Conservation (phyloP, 2,113 vertebrate genomes). For the Phoxinus phoxinus region DNA sequence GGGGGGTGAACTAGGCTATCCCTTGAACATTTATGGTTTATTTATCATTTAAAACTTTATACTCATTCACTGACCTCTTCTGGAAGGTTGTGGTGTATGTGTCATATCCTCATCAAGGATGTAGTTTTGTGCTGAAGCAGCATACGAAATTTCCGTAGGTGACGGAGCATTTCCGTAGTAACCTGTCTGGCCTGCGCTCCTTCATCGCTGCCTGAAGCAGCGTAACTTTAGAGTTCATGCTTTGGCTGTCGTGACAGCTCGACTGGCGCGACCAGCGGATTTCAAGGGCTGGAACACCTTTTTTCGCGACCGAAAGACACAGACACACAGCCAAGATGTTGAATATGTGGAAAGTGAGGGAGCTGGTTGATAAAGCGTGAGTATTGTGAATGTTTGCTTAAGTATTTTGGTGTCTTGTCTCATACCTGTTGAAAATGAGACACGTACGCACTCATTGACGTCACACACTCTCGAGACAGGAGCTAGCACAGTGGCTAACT, state of each 20-base stretch:
- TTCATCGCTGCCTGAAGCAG: conserved; percentile 66
- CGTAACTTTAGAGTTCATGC: conserved; percentile 75
- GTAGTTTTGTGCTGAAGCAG: conserved; percentile 29
- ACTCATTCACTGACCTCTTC: background rate
- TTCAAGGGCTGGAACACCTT: conserved; percentile 63
- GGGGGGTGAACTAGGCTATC: no score
- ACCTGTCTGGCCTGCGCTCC: conserved; percentile 66
- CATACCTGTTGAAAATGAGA: conserved; percentile 78
- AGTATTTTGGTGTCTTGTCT: conserved; percentile 32
- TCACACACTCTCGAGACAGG: conserved; percentile 73
- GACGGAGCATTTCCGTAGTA: conserved; percentile 73
- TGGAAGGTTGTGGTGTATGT: background rate
- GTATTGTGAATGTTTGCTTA: conserved; percentile 71
- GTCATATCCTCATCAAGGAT: conserved; percentile 35
- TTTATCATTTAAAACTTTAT: background rate
- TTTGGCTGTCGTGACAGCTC: conserved; percentile 66
- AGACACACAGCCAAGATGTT: conserved; percentile 79
- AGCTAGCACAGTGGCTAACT: conserved; percentile 67
- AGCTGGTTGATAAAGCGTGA: conserved; percentile 99
- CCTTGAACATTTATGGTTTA: background rate
- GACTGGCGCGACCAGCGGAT: conserved; percentile 48
- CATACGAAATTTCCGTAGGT: conserved; percentile 55
- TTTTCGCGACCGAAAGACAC: conserved; percentile 67
- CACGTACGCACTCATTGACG: conserved; percentile 81
- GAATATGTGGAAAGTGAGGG: conserved; percentile 98